These are phyloP conservation scores for Strix uralensis DNA, from an alignment of 2,113 vertebrate genomes.

Conservation along the genomic window DNA sequence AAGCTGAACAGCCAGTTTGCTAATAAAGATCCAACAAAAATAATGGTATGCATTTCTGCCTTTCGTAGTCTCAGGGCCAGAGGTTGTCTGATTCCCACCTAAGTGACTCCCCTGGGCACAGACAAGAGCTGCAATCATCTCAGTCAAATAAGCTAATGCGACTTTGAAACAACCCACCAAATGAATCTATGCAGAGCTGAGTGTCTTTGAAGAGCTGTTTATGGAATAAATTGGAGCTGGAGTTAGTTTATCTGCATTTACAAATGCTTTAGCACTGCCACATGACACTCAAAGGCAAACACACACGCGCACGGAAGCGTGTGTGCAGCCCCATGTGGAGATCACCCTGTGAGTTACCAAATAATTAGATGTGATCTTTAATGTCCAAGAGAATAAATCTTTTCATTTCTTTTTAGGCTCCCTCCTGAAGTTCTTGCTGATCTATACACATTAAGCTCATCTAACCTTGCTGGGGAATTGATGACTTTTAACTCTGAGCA, in stretches of 20 bases:
- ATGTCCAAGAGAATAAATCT: not conserved
- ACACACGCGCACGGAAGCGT: rapidly evolving
- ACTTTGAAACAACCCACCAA: not conserved
- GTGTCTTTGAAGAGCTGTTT: not conserved
- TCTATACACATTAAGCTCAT: not conserved
- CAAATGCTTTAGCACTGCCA: not conserved
- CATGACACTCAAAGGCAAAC: not conserved
- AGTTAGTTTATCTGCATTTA: not conserved
- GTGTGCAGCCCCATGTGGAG: not conserved
- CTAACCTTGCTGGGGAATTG: not conserved
- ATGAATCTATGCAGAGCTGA: not conserved
- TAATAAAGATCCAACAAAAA: not conserved
- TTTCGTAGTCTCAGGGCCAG: not conserved
- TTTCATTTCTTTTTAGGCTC: not conserved
- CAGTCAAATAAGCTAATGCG: not conserved
- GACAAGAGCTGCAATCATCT: not conserved
- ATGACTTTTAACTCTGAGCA: not conserved
- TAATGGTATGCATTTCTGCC: not conserved
- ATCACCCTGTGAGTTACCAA: not conserved
- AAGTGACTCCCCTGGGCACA: not conserved
- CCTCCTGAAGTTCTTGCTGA: not conserved
- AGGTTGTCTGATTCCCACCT: not conserved
- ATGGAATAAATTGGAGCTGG: not conserved
- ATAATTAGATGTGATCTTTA: not conserved
- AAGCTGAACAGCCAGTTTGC: not conserved